phyloP scores from a whole-genome alignment of 2,888 invertebrate genomes.

The Thera britannica region DNA sequence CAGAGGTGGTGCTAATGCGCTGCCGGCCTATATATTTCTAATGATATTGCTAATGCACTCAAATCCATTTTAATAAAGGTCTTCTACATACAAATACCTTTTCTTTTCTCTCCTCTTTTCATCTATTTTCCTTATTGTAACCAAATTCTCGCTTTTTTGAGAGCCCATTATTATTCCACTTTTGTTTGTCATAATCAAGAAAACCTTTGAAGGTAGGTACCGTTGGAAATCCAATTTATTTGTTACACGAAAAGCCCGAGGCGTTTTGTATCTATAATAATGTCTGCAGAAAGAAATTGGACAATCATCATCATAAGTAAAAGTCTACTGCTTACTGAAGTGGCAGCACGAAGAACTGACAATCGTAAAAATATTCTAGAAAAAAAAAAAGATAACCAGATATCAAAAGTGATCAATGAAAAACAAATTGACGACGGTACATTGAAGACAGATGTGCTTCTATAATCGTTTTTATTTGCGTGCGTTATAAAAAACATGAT shows the following conservation, averaged over 20 bases:
- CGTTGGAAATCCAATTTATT: conserved; percentile 58
- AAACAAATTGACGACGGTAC: too few species aligned
- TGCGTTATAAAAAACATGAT: neutral
- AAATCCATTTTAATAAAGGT: neutral
- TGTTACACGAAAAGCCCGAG: conserved; percentile 48
- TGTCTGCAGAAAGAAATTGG: conserved; percentile 6
- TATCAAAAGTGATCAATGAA: too few species aligned
- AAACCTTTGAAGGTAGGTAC: conserved; percentile 46
- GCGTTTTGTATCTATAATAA: conserved; percentile 54
- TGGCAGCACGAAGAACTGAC: too few species aligned
- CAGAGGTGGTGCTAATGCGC: too few species aligned
- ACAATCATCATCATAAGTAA: neutral
- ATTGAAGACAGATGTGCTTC: too few species aligned
- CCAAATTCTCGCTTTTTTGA: conserved; percentile 49
- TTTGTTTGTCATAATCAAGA: conserved; percentile 66
- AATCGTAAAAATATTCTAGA: too few species aligned
- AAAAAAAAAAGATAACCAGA: too few species aligned
- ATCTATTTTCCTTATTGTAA: conserved; percentile 55
- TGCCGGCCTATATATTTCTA: too few species aligned
- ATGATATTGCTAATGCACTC: neutral
- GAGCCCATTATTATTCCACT: conserved; percentile 58
- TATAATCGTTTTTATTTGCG: too few species aligned
- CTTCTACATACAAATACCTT: conserved; percentile 43
- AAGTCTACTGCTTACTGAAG: too few species aligned
- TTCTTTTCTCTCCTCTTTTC: neutral